Percentiles rank a stretch among this genome's conserved stretches.
phyloP scores from a whole-genome alignment of 2,113 vertebrate genomes.

The Coptodon rendalli region DNA sequence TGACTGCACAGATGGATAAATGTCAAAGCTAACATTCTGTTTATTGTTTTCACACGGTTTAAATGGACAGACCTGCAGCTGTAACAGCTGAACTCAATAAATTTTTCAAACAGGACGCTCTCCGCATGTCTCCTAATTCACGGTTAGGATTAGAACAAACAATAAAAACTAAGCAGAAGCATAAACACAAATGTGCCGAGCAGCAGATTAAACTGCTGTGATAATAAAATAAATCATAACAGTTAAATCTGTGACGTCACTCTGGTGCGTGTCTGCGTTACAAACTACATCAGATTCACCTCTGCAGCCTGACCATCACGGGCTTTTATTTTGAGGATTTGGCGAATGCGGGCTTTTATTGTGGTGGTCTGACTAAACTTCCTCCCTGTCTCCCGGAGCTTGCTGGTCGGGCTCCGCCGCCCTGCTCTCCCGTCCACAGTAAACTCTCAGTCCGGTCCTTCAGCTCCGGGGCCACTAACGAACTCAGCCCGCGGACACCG shows the following conservation, averaged over 20 bases:
- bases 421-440: background rate
- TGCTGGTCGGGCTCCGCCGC: background rate
- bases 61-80: background rate
- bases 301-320: background rate
- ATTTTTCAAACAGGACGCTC: background rate
- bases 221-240: fast-evolving
- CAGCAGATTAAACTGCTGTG: fast-evolving
- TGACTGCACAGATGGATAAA: background rate
- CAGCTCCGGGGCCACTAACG: background rate
- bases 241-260: background rate
- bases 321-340: background rate
- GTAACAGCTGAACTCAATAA: background rate
- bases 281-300: background rate
- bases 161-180: background rate
- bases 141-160: background rate
- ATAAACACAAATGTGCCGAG: background rate
- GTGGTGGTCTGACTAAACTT: background rate
- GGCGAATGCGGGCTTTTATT: background rate
- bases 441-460: background rate
- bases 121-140: fast-evolving
- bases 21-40: background rate
- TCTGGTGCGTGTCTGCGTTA: background rate
- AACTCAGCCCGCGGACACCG: no score
- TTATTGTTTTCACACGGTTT: fast-evolving
- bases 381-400: background rate